Evolutionary conservation across 2,888 invertebrate genomes (phyloP), one percentile per base, ranked within the genome.

Genomic region (Aphodius granarius): DNA sequence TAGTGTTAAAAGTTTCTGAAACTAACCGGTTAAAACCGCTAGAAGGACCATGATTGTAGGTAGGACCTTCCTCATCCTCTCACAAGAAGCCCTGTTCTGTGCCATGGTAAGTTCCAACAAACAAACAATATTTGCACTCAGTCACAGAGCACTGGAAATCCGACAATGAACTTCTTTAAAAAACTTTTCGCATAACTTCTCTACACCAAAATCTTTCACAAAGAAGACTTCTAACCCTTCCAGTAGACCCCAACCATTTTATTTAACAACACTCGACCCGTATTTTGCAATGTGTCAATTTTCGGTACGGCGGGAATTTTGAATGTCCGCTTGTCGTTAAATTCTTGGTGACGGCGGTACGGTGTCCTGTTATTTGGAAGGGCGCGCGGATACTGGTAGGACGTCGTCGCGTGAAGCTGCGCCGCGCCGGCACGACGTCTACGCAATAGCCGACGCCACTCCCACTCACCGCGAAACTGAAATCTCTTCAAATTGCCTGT

Each of bases 371-470:
- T 83, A 81, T 83, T 81, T 79, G 78, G 84, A 84, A 82, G 83
- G 82, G 82, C 86, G 86, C 85, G 86, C 84, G 85, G 84, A 86
- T 85, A 86, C 85, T 84, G 84, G 82, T 80, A 82, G 82, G 84
- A 83, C 82, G 82, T 81, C 82, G 82, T 81, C 83, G 79, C 81
- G 79, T 81, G 85, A 83, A 80, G 84, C 84, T 83, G 85, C 85
- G 83, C 83, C 84, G 83, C 82, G 82, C 80, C 80, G 82, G 79
- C 79, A 74, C 81, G 64, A 71, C 75, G 75, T 73, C 75, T 81
- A 81, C 82, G 83, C 84, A 82, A 80, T 78, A 81, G 78, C 81
- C 4, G 83, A 83, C 84, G 84, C 85, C 85, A 85, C 86, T 85
- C 85, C 86, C 84, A 85, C 85, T 79, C 79, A 82, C 82, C 84